Conservation (phyloP, 2,113 vertebrate genomes). For the Delphinus delphis region DNA sequence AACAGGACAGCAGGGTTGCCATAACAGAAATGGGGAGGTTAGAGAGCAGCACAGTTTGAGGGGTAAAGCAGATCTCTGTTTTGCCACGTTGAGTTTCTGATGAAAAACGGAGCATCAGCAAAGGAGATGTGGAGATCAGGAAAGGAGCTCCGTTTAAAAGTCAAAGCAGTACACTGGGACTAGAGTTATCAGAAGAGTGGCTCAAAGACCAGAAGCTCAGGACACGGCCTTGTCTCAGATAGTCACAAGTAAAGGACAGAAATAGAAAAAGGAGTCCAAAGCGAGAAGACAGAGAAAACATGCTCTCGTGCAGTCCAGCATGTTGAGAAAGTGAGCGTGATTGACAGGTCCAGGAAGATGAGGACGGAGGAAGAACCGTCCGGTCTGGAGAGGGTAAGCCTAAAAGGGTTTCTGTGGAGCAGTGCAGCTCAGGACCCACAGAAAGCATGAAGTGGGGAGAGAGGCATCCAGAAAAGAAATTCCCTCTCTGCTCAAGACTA, state of each 20-base stretch:
- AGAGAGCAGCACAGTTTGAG: background rate
- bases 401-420: background rate
- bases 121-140: background rate
- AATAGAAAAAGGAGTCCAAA: background rate
- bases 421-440: accelerated
- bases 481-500: background rate
- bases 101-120: background rate
- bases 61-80: background rate
- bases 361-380: background rate
- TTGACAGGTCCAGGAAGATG: background rate
- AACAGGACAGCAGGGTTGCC: background rate
- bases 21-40: background rate
- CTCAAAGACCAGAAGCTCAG: background rate
- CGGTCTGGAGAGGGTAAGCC: background rate
- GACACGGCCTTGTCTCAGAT: background rate
- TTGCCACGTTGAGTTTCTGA: background rate
- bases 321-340: background rate
- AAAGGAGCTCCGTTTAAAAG: background rate
- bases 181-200: background rate
- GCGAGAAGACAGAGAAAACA: background rate
- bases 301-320: background rate
- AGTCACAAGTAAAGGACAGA: background rate
- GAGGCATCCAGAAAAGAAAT: background rate
- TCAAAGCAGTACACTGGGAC: background rate
- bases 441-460: background rate